Evolutionary conservation across 2,113 vertebrate genomes (phyloP).

Genomic region (Cyrtonyx montezumae): DNA sequence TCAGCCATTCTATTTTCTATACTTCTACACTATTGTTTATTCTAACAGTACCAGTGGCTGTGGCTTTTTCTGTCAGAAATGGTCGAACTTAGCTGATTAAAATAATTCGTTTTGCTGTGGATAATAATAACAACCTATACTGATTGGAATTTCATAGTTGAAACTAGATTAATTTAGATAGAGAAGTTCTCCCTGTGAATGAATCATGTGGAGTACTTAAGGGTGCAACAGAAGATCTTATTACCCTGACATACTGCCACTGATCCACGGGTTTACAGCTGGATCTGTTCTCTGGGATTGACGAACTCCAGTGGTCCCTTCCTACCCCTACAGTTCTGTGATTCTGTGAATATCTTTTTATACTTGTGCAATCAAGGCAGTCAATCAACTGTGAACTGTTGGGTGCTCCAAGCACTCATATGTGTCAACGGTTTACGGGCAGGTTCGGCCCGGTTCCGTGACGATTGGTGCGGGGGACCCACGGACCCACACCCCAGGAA

Average conservation of each 20-base stretch:
- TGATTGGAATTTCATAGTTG: not conserved
- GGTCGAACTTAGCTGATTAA: not conserved
- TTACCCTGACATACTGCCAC: not conserved
- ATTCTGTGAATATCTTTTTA: not conserved
- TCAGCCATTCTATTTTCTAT: not conserved
- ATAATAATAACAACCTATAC: not conserved
- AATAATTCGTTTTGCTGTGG: not conserved
- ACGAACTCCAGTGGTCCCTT: too few relatives aligned
- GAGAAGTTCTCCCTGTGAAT: not conserved
- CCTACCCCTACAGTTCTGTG: too few relatives aligned
- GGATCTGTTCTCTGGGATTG: not conserved
- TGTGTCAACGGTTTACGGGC: too few relatives aligned
- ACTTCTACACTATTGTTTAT: not conserved
- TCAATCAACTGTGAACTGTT: not conserved
- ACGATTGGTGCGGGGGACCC: too few relatives aligned
- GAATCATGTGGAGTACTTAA: not conserved
- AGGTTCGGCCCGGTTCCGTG: too few relatives aligned
- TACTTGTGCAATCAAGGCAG: not conserved
- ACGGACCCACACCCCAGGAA: too few relatives aligned
- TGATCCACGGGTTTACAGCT: not conserved
- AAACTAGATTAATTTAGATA: constrained; percentile 6
- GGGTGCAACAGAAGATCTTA: not conserved
- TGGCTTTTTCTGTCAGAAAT: not conserved
- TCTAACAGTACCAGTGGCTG: not conserved
- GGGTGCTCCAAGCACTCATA: not conserved